These are phyloP conservation scores for Antechinus stuartii DNA, from an alignment of 2,113 vertebrate species.

Conservation along the genomic window DNA sequence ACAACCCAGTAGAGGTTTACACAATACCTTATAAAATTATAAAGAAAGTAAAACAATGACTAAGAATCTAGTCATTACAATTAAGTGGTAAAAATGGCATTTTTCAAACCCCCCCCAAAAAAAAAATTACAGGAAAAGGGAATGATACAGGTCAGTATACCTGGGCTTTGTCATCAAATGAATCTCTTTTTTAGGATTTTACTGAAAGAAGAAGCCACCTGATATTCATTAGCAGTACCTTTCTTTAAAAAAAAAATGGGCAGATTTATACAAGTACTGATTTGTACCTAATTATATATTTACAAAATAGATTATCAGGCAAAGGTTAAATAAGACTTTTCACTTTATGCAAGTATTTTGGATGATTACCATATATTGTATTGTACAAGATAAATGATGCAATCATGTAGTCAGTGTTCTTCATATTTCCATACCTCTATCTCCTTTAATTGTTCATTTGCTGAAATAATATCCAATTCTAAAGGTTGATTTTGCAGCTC, in stretches of 20 bases:
- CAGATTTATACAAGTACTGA: slow-evolving; percentile 74
- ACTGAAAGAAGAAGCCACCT: slow-evolving; percentile 47
- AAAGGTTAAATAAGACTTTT: slow-evolving; percentile 73
- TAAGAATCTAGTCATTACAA: neutral
- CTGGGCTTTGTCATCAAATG: slow-evolving; percentile 40
- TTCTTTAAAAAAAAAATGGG: slow-evolving; percentile 60
- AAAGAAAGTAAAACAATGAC: slow-evolving; percentile 31
- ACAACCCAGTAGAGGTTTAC: neutral
- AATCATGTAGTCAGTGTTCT: slow-evolving; percentile 67
- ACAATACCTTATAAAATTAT: slow-evolving; percentile 6
- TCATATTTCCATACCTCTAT: slow-evolving; percentile 88
- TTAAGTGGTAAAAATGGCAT: slow-evolving; percentile 33
- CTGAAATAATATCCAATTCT: slow-evolving; percentile 85
- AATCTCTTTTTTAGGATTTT: slow-evolving; percentile 67
- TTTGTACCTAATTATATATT: slow-evolving; percentile 78
- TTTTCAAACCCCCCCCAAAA: slow-evolving; percentile 5
- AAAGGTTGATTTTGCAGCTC: slow-evolving; percentile 86
- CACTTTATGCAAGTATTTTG: slow-evolving; percentile 61
- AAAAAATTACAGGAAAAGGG: slow-evolving; percentile 16
- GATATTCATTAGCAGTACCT: slow-evolving; percentile 63
- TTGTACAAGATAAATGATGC: slow-evolving; percentile 41
- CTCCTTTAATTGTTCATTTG: slow-evolving; percentile 89
- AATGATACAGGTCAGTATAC: slow-evolving; percentile 35
- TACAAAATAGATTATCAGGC: slow-evolving; percentile 72
- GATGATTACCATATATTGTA: slow-evolving; percentile 78